Base-by-base conservation (phyloP, 2,797 vertebrate species). In the Parambassis ranga region DNA sequence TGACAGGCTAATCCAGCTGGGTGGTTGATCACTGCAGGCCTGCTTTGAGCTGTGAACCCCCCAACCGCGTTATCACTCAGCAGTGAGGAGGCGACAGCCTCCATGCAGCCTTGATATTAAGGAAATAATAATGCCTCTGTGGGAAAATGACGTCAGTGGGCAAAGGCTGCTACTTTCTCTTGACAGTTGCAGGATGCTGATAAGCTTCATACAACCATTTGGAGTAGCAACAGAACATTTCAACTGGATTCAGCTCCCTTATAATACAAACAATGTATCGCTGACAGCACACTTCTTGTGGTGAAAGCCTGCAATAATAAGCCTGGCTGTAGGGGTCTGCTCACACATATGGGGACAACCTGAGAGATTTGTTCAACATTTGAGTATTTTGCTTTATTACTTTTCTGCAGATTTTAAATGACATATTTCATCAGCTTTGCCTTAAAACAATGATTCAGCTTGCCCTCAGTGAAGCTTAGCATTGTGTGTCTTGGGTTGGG, bases 181-280 rank as follows among this genome's bases (percentile, higher is more conserved):
- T 19, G 27, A 72, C 68, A 71, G 64, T 80, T 83, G 72, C 86
- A 85, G 84, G 87, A 87, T 85, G 79, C 63, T 44, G 85, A 86
- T 85, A 90, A 87, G 82, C 51, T 50, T 30, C 27, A 24, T 10
- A 7, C 16, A 43, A 53, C 28, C 19, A 46, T 43, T 11, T 8
- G 20, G 20, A 50, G 62, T 32, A 67, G 56, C 42, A 23, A 46
- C 44, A 48, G n/a, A 65, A 74, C 30, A 31, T 49, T 62, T 67
- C 41, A 19, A 20, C 41, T 60, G 15, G 11, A 60, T 30, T 71
- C 9, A 4, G 32, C 31, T 46, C 18, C 4, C 6, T 5, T 27
- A 11, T 57, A 5, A 31, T 30, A 62, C 33, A 59, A 59, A 75
- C 52, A 43, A 20, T 3, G 7, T 37, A 22, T 71, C 38, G 49